These are phyloP conservation scores for Parasteatoda tepidariorum DNA, from an alignment of 1,140 invertebrate genomes.

Conservation along the genomic window DNA sequence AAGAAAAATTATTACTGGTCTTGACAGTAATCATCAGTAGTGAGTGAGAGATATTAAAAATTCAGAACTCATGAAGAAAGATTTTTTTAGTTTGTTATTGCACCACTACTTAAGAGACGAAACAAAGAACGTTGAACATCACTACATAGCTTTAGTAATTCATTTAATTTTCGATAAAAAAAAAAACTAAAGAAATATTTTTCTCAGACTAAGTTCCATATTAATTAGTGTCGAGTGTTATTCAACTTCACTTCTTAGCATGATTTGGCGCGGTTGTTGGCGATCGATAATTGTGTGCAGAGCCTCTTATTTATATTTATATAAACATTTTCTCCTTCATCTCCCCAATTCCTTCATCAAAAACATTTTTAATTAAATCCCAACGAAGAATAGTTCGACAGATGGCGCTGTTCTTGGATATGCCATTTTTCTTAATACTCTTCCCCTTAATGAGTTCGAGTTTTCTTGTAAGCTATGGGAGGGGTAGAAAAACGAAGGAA, in stretches of 20 bases:
- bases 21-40: no score
- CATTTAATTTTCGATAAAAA: neutral
- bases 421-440: slow-evolving; percentile 38
- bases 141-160: no score
- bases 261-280: slow-evolving; percentile 1
- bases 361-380: slow-evolving; percentile 54
- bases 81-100: no score
- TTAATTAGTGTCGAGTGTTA: slow-evolving; percentile 32
- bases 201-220: neutral
- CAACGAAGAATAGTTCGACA: slow-evolving; percentile 38
- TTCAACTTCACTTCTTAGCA: slow-evolving; percentile 17
- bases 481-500: neutral
- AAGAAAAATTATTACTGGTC: no score
- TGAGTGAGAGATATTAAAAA: no score
- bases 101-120: no score
- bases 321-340: neutral
- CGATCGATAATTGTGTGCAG: slow-evolving; percentile 19
- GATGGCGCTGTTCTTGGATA: slow-evolving; percentile 38
- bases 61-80: no score
- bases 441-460: slow-evolving; percentile 44
- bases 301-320: slow-evolving; percentile 32
- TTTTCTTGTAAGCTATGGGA: slow-evolving; percentile 1
- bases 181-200: neutral
- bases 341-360: slow-evolving; percentile 24
- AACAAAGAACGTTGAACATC: no score